phyloP scores from a whole-genome alignment of 1,140 invertebrate species.

The Pseudoatta argentina region DNA sequence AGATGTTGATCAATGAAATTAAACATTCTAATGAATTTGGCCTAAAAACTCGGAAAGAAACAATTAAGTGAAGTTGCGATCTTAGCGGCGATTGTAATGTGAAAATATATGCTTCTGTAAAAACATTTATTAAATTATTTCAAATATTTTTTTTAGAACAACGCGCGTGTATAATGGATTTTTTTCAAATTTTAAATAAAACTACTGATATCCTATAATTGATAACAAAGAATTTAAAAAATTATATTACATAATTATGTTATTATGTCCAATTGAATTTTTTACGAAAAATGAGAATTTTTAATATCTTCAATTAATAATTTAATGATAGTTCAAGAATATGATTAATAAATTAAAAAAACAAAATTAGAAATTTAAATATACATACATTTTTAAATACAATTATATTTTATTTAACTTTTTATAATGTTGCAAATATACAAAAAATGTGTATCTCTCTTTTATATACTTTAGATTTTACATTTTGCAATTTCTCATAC shows the following conservation, averaged over 20 bases:
- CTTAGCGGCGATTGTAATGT: neutral
- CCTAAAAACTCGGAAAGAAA: neutral
- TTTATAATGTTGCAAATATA: neutral
- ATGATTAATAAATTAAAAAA: neutral
- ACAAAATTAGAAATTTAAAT: neutral
- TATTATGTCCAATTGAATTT: neutral
- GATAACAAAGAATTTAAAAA: neutral
- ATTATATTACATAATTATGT: neutral
- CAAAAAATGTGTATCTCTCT: neutral
- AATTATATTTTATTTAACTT: neutral
- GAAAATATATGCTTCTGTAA: neutral
- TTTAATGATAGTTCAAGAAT: neutral
- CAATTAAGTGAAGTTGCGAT: neutral
- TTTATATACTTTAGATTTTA: neutral
- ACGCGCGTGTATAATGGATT: neutral
- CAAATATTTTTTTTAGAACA: neutral
- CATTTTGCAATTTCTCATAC: neutral
- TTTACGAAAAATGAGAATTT: neutral
- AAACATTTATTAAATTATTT: neutral
- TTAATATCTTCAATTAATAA: neutral
- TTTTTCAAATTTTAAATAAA: slow-evolving; percentile 5
- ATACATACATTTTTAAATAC: neutral
- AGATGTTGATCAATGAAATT: too few relatives aligned
- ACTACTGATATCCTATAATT: neutral
- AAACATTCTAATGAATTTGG: too few relatives aligned